Evolutionary conservation across 2,113 vertebrate genomes (phyloP).

Genomic region (Bettongia penicillata): DNA sequence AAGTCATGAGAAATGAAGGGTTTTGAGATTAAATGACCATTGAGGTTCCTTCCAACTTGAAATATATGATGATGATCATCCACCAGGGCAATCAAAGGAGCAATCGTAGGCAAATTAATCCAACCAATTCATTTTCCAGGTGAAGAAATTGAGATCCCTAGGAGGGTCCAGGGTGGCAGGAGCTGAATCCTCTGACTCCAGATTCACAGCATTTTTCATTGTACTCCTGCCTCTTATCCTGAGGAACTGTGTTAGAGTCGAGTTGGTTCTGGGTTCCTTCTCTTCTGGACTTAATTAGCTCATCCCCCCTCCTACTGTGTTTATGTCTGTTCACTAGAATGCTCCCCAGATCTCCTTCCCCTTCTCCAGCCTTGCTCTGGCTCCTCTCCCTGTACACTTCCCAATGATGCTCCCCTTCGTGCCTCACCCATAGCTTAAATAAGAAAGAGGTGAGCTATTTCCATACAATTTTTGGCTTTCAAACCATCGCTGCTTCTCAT

Average conservation of each 20-base stretch:
- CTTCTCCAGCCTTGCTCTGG: too few species aligned
- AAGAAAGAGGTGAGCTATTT: slow-evolving; percentile 2
- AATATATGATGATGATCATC: too few species aligned
- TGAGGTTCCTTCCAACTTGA: too few species aligned
- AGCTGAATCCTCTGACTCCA: neutral
- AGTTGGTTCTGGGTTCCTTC: neutral
- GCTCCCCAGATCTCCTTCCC: neutral
- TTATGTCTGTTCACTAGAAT: neutral
- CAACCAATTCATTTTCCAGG: too few species aligned
- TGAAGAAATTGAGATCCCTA: too few species aligned
- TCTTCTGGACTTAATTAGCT: neutral
- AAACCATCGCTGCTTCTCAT: neutral
- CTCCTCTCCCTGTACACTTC: neutral
- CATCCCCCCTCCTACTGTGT: neutral
- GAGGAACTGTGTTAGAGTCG: too few species aligned
- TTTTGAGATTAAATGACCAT: too few species aligned
- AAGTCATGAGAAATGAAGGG: too few species aligned
- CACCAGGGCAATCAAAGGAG: too few species aligned
- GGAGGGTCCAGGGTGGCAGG: too few species aligned
- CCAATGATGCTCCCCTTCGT: neutral
- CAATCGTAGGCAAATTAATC: too few species aligned
- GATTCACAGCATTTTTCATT: neutral
- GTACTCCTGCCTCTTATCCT: neutral
- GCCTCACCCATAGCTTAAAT: neutral
- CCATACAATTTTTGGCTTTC: neutral